These are phyloP conservation scores for Aphaenogaster rudis DNA, from an alignment of 1,140 invertebrate species.

Conservation along the genomic window DNA sequence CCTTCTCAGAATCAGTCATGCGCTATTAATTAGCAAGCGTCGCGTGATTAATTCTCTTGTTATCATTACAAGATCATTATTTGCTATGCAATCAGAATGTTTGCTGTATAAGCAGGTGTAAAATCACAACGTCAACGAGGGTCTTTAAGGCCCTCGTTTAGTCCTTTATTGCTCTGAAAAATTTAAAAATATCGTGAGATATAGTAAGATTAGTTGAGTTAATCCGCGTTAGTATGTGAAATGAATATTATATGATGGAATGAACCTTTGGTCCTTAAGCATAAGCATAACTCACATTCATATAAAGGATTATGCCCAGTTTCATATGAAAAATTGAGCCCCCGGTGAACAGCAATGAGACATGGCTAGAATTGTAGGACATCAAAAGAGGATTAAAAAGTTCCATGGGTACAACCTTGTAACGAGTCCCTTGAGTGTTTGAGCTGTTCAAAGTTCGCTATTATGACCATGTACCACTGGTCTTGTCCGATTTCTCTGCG, in stretches of 20 bases:
- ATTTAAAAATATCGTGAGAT: neutral
- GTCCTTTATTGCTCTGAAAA: neutral
- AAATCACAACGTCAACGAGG: conserved; percentile 38
- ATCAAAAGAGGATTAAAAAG: too few relatives aligned
- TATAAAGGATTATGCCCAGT: neutral
- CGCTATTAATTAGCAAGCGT: conserved; percentile 47
- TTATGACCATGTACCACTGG: too few relatives aligned
- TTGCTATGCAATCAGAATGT: conserved; percentile 22
- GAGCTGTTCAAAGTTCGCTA: too few relatives aligned
- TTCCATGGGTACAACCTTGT: too few relatives aligned
- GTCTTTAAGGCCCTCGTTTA: neutral
- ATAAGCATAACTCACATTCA: neutral
- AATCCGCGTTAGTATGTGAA: neutral
- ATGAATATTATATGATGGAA: neutral
- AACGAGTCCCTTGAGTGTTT: too few relatives aligned
- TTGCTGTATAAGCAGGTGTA: conserved; percentile 41
- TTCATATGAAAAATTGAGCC: too few relatives aligned
- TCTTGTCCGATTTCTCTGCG: too few relatives aligned
- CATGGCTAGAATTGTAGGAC: too few relatives aligned
- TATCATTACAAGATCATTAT: conserved; percentile 35
- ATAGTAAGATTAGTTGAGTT: conserved; percentile 21
- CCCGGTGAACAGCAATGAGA: too few relatives aligned
- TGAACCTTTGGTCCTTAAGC: neutral
- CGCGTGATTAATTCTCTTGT: conserved; percentile 42
- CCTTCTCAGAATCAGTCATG: conserved; percentile 44